Evolutionary conservation across 2,888 invertebrate genomes (phyloP), one percentile per base, ranked within the genome.

Genomic region (Philonicus albiceps): DNA sequence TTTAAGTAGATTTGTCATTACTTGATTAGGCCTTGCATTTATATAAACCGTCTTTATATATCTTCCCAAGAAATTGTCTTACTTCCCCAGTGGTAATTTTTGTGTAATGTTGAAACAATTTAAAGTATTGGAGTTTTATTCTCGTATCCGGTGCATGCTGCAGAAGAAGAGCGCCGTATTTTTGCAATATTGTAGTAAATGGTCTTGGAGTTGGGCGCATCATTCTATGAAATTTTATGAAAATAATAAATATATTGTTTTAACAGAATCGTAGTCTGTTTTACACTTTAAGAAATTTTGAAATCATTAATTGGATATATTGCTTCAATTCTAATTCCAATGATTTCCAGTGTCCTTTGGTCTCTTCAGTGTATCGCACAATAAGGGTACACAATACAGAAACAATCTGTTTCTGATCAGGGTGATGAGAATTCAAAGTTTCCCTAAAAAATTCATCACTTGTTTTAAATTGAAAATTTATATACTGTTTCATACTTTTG

Each of bases 71-170:
- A 13, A 53, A 74, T 19, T 78, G 30, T 19, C 81, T 64, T 34
- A 16, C n/a, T 22, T 83, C 64, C 7, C 86, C 86, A 5, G 30
- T 72, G 72, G 74, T 55, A n/a, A 74, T 16, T 72, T 87, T 87
- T 22, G 86, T 87, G 19, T 86, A 81, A 55, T 81, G 49, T 40
- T 87, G 53, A 81, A 87, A 87, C 55, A 87, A n/a, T 37, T 87
- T 76, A 34, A 87, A 86, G 37, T 81, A 87, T 19, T 53, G 74
- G 19, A 87, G 81, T 75, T 87, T 87, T 64, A 75, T 86, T 30
- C 81, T 86, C 1, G 40, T 19, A 74, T n/a, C 74, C 16, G 87
- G 86, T 13, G 87, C 64, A 85, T 75, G 11, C 7, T 86, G 8
- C 37, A 87, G 19, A 22, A 87, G 80, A 6, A 43, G 43, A 7